Evolutionary conservation across 2,797 vertebrate genomes (phyloP).

Genomic region (Valencia hispanica): DNA sequence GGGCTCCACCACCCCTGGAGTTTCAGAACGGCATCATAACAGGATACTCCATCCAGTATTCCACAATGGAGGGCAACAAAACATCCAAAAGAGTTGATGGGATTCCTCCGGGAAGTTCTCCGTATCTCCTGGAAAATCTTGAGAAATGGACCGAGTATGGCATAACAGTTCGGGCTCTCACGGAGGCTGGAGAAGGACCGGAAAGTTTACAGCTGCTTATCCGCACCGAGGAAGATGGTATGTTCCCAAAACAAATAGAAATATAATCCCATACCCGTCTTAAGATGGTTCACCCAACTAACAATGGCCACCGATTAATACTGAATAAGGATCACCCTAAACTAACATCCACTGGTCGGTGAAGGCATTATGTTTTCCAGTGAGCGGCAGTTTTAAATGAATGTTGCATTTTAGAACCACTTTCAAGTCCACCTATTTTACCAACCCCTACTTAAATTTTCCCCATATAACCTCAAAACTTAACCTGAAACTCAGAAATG

Average conservation of each 20-base stretch:
- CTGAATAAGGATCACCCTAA: conserved; percentile 39
- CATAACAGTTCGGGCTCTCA: conserved; percentile 91
- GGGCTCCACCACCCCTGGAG: conserved; percentile 91
- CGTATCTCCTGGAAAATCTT: conserved; percentile 92
- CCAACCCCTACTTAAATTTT: conserved; percentile 36
- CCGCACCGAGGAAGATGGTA: conserved; percentile 99
- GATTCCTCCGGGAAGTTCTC: conserved; percentile 86
- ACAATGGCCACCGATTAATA: conserved; percentile 54
- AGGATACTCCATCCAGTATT: conserved; percentile 93
- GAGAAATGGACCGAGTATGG: conserved; percentile 98
- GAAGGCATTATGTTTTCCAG: conserved; percentile 21
- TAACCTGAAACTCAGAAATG: conserved; percentile 33
- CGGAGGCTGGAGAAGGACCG: conserved; percentile 92
- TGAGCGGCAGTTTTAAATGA: conserved; percentile 29
- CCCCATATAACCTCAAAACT: conserved; percentile 38
- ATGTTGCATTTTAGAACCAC: conserved; percentile 42
- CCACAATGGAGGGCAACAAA: conserved; percentile 86
- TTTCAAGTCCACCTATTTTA: conserved; percentile 35
- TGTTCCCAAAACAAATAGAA: conserved; percentile 79
- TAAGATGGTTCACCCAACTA: conserved; percentile 57
- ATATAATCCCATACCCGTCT: conserved; percentile 59
- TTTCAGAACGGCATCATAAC: conserved; percentile 93
- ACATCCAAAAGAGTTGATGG: conserved; percentile 86
- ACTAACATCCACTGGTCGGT: conserved; percentile 50
- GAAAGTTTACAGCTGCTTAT: conserved; percentile 93